phyloP scores from a whole-genome alignment of 2,797 vertebrate species.

The Darevskia nairensis region DNA sequence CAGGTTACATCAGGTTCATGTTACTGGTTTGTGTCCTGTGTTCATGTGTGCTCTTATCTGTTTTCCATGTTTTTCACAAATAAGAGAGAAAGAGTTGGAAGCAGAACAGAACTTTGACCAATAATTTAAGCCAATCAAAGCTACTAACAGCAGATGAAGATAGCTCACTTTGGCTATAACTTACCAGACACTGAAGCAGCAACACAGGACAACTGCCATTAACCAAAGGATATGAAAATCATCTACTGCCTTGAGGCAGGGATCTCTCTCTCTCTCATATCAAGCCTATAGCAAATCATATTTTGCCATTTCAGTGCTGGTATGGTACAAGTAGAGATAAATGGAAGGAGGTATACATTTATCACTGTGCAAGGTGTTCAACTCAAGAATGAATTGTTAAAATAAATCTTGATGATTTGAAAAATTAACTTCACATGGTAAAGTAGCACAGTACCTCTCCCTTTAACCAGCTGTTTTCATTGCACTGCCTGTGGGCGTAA shows the following conservation, averaged over 20 bases:
- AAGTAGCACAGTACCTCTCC: neutral
- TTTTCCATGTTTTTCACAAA: constrained; percentile 3
- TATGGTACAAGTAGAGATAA: neutral
- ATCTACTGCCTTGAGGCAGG: neutral
- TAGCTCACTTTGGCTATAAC: neutral
- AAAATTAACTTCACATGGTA: neutral
- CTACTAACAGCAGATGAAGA: neutral
- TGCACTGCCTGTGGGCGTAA: neutral
- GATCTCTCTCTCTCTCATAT: neutral
- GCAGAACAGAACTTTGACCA: neutral
- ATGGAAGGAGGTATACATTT: neutral
- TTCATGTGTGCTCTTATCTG: neutral
- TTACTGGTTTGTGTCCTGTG: neutral
- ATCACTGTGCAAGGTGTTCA: neutral
- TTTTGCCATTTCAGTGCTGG: neutral
- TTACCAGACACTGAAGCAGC: neutral
- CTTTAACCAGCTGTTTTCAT: neutral
- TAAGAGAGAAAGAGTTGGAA: neutral
- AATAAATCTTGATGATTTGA: neutral
- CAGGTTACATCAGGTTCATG: constrained; percentile 3
- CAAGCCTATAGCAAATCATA: neutral
- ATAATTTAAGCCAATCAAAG: neutral
- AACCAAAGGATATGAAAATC: neutral
- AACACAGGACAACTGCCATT: neutral
- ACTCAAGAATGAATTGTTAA: neutral